A percentile compares a stretch with the other conserved stretches of the same genome.
These are phyloP conservation scores for Amphiprion clarkii DNA, from an alignment of 2,797 vertebrate species.

Conservation along the genomic window DNA sequence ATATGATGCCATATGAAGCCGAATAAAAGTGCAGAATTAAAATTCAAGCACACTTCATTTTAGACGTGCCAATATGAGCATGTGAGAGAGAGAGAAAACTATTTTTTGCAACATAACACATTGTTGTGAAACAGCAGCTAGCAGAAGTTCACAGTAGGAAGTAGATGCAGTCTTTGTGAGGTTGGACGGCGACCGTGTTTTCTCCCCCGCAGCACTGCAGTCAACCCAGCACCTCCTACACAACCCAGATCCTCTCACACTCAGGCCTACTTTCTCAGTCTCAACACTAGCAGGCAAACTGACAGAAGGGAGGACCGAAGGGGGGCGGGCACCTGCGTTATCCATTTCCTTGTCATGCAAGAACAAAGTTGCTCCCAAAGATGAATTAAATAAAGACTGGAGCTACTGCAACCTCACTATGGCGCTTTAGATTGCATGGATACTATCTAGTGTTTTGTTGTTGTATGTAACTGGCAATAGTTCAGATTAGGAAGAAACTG, in stretches of 20 bases:
- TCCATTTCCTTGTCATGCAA: conserved; percentile 37
- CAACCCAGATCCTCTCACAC: conserved; percentile 78
- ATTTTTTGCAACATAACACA: conserved; percentile 63
- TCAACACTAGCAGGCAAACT: conserved; percentile 61
- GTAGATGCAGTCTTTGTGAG: conserved; percentile 59
- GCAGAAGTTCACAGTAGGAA: conserved; percentile 72
- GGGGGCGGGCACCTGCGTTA: conserved; percentile 61
- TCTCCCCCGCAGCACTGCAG: conserved; percentile 77
- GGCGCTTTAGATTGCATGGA: not conserved
- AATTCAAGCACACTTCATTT: conserved; percentile 23
- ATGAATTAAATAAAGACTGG: conserved; percentile 27
- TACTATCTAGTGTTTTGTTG: not conserved
- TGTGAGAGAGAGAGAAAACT: conserved; percentile 19
- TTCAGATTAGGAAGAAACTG: not conserved
- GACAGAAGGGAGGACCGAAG: conserved; percentile 50
- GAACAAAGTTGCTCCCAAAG: conserved; percentile 43
- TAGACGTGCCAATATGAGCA: not conserved
- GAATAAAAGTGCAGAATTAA: not conserved
- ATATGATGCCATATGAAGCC: not conserved
- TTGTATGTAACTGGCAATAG: conserved; percentile 3
- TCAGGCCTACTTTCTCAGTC: conserved; percentile 62
- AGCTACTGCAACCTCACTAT: conserved; percentile 5
- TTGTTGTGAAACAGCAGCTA: conserved; percentile 64
- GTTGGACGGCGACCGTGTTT: conserved; percentile 64
- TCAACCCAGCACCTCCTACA: conserved; percentile 81